Evolutionary conservation across 2,113 vertebrate genomes (phyloP), one percentile per base, ranked within the genome.

Genomic region (Tenrec ecaudatus): DNA sequence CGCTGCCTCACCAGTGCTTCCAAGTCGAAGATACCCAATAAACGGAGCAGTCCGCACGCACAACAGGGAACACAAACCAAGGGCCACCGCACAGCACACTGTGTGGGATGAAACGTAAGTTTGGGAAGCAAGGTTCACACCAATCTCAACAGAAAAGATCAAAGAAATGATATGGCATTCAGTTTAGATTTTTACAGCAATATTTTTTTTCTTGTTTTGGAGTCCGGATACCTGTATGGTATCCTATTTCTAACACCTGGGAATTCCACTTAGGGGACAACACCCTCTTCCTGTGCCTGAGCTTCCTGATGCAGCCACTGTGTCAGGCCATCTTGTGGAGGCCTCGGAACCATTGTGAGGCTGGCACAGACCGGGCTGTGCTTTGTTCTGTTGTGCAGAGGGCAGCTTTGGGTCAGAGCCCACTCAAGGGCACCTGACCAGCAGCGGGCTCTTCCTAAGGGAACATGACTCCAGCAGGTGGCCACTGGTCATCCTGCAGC

Each of bases 131-230:
- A 14, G 17, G 17, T 43, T 60, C 84, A 29, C 76, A 11, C 22
- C 2, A 53, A 64, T 92, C 77, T 90, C 84, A 69, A 87, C 29
- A 95, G 22, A 83, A 77, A 69, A 92, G 85, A 88, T 15, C 3
- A 76, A 82, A 58, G 38, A 79, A 53, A n/a, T 20, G 25, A 71
- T 58, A 11, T 33, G 8, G 36, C 33, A 66, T 38, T 92, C 82
- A 78, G 57, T 64, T 89, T 95, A 88, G 94, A 85, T 31, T 79
- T 79, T 86, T 57, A 82, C 64, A 80, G 31, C 40, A 89, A 89
- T 36, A n/a, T 60, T 85, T 40, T 94, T 57, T 88, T 69, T 40
- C 66, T 43, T 89, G 15, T 57, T 88, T 90, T 81, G 71, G 68
- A 86, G 25, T 53, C 38, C 57, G 53, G 25, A n/a, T 79, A 79